Base-by-base conservation (phyloP, 2,113 vertebrate genomes). In the Chunga burmeisteri region DNA sequence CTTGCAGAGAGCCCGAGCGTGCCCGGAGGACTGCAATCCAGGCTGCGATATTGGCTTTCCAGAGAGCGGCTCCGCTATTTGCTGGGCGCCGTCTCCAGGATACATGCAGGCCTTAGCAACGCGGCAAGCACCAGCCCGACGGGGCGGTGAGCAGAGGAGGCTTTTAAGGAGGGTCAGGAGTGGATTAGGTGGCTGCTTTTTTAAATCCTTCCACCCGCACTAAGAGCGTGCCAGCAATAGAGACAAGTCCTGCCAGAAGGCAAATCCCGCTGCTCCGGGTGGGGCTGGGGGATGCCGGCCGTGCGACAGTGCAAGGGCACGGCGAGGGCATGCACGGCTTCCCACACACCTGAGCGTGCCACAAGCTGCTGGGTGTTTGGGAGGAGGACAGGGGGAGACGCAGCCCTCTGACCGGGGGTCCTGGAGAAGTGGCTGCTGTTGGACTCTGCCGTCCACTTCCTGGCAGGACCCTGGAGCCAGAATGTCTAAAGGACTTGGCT, bases 21-120 rank as follows among this genome's bases (percentile, higher is more conserved):
- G 93, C 92, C 92, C 34, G 42, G 88, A 96, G 95, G 94, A 38
- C 94, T 14, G 95, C 92, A 82, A 90, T 91, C 92, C 67, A 30
- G 90, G 90, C 91, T 26, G 96, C 53, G 83, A 71, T 87, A 80
- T 7, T 62, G 97, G 97, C 94, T 96, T 92, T 73, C 49, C 95
- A 94, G 92, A 72, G 92, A 96, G 96, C 94, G 44, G 94, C 95
- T 96, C 96, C 19, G 96, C 96, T 86, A 96, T 97, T 97, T 73
- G 97, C 97, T 95, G 88, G 93, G 94, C 78, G 52, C 93, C 86
- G 97, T 98, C 96, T 96, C 97, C 95, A 98, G 97, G 97, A 96
- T 96, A 98, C 97, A 62, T 65, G 90, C 79, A 62, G 96, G 95
- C 90, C 96, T 14, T 96, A 52, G 97, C 97, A 98, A 97, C 97